A percentile compares a stretch with the other conserved stretches of the same genome.
Evolutionary conservation across 2,888 invertebrate species (phyloP).

Genomic region (Achlya flavicornis): DNA sequence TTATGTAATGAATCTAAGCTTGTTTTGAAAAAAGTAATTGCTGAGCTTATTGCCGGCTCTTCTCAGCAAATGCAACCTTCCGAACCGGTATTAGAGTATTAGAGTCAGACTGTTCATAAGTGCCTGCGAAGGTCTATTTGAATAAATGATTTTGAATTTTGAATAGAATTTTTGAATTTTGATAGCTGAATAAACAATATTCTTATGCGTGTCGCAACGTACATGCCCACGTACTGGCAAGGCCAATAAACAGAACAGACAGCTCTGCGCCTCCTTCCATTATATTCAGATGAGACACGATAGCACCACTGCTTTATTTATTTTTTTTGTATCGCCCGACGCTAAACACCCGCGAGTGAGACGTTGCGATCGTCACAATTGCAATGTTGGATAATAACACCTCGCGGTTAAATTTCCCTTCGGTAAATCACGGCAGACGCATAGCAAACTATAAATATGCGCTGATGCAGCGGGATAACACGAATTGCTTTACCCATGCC

Average conservation of each 20-base stretch:
- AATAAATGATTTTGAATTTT: too few species aligned
- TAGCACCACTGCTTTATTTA: conserved; percentile 42
- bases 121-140: too few species aligned
- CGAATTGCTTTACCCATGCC: conserved; percentile 33
- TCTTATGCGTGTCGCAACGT: conserved; percentile 39
- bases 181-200: conserved; percentile 16
- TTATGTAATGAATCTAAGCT: too few species aligned
- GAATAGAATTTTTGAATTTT: too few species aligned
- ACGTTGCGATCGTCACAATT: conserved; percentile 45
- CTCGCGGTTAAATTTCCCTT: conserved; percentile 21
- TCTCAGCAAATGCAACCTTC: too few species aligned
- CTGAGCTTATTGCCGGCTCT: too few species aligned
- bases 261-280: conserved; percentile 65
- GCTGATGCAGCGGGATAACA: conserved; percentile 28
- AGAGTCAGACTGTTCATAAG: too few species aligned
- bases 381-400: conserved; percentile 30
- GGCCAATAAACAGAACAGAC: conserved; percentile 54
- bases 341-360: conserved; percentile 37
- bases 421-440: conserved; percentile 12
- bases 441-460: conserved; percentile 13
- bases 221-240: conserved; percentile 63
- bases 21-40: too few species aligned
- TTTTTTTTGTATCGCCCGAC: conserved; percentile 24
- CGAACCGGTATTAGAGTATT: too few species aligned
- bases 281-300: conserved; percentile 77